Evolutionary conservation across 2,888 invertebrate species (phyloP).

Genomic region (Carpatolechia fugitivella): DNA sequence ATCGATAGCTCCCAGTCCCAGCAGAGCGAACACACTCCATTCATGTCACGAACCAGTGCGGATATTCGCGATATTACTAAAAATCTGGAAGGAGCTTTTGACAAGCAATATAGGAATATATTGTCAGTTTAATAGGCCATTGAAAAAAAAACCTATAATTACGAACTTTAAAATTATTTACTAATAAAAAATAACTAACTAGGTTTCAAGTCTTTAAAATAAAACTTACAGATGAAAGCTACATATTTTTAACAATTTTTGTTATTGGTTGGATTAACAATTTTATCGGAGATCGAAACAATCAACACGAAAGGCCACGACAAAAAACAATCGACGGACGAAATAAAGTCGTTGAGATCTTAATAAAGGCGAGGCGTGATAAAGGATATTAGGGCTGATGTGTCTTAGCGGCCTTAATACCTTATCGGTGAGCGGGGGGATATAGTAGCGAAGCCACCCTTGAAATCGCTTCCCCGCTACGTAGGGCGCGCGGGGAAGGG

Average conservation of each 20-base stretch:
- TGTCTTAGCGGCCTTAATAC: constrained; percentile 62
- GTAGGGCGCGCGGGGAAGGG: constrained; percentile 36
- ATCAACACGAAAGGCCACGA: constrained; percentile 4
- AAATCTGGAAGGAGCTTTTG: no score
- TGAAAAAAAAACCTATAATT: no score
- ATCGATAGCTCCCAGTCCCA: constrained; percentile 26
- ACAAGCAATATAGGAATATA: no score
- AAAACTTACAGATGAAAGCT: no score
- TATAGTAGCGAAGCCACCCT: constrained; percentile 61
- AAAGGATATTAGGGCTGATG: constrained; percentile 58
- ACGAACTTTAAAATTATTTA: no score
- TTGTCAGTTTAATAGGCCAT: no score
- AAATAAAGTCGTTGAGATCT: constrained; percentile 47
- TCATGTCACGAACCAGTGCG: constrained; percentile 24
- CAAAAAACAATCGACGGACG: constrained; percentile 39
- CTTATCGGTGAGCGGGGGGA: constrained; percentile 58
- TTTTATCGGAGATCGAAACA: constrained; percentile 3
- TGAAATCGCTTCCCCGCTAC: constrained; percentile 61
- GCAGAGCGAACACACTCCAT: constrained; percentile 20
- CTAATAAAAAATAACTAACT: no score
- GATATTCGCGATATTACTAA: constrained; percentile 31
- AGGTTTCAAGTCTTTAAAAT: background rate
- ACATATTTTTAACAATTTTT: no score
- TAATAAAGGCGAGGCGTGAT: constrained; percentile 52
- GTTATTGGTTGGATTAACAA: constrained; percentile 8